phyloP scores from a whole-genome alignment of 2,797 vertebrate species.

The Chelmon rostratus region DNA sequence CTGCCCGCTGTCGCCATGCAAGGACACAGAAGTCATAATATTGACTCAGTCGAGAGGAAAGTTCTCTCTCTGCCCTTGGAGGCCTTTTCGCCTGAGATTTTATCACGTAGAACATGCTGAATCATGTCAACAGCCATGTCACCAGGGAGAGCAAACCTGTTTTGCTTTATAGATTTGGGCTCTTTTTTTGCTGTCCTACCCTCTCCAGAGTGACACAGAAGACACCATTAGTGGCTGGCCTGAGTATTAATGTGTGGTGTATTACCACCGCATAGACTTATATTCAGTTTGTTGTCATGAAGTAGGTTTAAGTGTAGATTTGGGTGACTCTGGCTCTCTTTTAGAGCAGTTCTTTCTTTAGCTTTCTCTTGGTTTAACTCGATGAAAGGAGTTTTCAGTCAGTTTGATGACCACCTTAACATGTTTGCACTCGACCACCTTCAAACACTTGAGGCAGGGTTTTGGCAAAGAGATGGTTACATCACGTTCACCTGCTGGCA shows the following conservation, averaged over 20 bases:
- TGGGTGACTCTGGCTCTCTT: not conserved
- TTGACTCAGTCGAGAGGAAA: constrained; percentile 13
- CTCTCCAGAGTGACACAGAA: too few species aligned
- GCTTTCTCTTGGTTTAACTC: not conserved
- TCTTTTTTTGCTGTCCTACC: not conserved
- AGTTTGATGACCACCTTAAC: not conserved
- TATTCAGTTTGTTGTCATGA: not conserved
- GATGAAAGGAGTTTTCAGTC: not conserved
- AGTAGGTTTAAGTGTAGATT: not conserved
- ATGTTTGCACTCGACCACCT: not conserved
- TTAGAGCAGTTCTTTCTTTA: too few species aligned
- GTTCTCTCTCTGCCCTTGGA: not conserved
- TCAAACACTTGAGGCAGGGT: not conserved
- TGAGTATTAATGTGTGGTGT: not conserved
- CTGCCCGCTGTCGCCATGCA: not conserved
- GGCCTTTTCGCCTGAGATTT: not conserved
- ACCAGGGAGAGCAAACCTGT: too few species aligned
- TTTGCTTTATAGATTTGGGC: too few species aligned
- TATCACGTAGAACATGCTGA: not conserved
- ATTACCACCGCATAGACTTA: not conserved
- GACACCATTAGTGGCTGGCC: not conserved
- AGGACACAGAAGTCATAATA: constrained; percentile 24
- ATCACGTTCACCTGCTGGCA: not conserved
- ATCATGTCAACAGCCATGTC: not conserved
- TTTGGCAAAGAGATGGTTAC: not conserved